phyloP scores from a whole-genome alignment of 2,113 vertebrate genomes.

The Haemorhous mexicanus region DNA sequence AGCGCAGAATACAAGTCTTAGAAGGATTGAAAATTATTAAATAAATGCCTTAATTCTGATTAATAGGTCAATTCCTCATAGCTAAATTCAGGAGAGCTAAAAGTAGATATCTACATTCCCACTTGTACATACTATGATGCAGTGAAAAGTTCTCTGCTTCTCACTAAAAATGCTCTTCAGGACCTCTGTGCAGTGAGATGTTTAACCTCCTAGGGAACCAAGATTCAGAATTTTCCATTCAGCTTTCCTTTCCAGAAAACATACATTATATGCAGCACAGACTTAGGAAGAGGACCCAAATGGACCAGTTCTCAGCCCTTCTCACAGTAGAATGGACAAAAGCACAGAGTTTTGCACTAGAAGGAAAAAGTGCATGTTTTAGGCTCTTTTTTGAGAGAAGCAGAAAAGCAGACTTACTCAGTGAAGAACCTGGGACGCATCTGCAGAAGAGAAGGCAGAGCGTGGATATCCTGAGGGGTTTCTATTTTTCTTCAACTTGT shows the following conservation, averaged over 20 bases:
- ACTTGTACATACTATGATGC: background rate
- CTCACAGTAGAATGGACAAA: background rate
- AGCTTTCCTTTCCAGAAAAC: background rate
- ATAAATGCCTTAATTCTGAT: background rate
- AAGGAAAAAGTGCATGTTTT: background rate
- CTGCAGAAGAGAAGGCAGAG: background rate
- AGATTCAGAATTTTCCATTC: background rate
- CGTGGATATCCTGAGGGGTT: background rate
- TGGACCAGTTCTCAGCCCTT: background rate
- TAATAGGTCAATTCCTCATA: background rate
- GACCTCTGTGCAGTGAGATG: background rate
- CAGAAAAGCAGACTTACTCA: background rate
- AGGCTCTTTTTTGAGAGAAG: background rate
- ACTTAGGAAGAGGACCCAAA: background rate
- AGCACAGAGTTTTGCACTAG: background rate
- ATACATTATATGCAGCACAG: background rate
- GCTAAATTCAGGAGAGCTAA: background rate
- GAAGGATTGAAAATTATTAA: background rate
- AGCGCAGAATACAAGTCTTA: background rate
- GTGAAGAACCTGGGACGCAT: background rate
- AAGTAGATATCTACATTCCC: background rate
- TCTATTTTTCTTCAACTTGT: constrained; percentile 17
- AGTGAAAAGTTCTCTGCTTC: background rate
- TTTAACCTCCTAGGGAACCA: background rate
- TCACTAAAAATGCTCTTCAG: background rate